These are phyloP conservation scores for Solea senegalensis DNA, from an alignment of 2,113 vertebrate species.

Conservation along the genomic window DNA sequence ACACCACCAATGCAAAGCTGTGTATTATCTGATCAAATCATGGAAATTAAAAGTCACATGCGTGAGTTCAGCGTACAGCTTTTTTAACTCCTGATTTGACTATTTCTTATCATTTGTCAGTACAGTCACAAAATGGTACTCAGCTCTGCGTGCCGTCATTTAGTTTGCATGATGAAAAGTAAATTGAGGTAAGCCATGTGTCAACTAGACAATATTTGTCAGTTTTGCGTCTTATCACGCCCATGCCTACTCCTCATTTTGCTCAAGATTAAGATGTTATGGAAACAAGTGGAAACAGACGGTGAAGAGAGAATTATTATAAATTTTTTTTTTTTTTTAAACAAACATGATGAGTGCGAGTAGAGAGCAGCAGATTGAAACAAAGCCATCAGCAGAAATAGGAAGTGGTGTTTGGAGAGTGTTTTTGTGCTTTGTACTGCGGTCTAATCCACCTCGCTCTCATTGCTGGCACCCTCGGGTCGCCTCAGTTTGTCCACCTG, in stretches of 20 bases:
- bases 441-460: slow-evolving; percentile 90
- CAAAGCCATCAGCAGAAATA: slow-evolving; percentile 33
- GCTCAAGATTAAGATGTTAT: slow-evolving; percentile 36
- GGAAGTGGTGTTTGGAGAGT: slow-evolving; percentile 44
- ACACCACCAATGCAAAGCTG: slow-evolving; percentile 41
- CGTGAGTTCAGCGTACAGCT: slow-evolving; percentile 28
- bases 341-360: slow-evolving; percentile 18
- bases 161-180: slow-evolving; percentile 61
- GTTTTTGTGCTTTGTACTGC: slow-evolving; percentile 39
- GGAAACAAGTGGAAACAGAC: slow-evolving; percentile 42
- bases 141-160: slow-evolving; percentile 47
- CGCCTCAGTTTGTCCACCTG: slow-evolving; percentile 94
- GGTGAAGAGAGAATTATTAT: slow-evolving; percentile 14
- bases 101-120: slow-evolving; percentile 37
- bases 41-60: slow-evolving; percentile 52
- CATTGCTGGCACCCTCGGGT: slow-evolving; percentile 94
- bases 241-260: slow-evolving; percentile 25
- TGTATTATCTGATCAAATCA: slow-evolving; percentile 56
- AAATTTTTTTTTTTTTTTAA: background rate
- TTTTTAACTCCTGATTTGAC: slow-evolving; percentile 45
- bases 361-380: slow-evolving; percentile 40
- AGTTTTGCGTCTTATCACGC: slow-evolving; percentile 23
- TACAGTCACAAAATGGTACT: slow-evolving; percentile 26
- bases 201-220: slow-evolving; percentile 57
- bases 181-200: slow-evolving; percentile 53